These are phyloP conservation scores for Ladona fulva DNA, from an alignment of 1,140 invertebrate species.

Conservation along the genomic window DNA sequence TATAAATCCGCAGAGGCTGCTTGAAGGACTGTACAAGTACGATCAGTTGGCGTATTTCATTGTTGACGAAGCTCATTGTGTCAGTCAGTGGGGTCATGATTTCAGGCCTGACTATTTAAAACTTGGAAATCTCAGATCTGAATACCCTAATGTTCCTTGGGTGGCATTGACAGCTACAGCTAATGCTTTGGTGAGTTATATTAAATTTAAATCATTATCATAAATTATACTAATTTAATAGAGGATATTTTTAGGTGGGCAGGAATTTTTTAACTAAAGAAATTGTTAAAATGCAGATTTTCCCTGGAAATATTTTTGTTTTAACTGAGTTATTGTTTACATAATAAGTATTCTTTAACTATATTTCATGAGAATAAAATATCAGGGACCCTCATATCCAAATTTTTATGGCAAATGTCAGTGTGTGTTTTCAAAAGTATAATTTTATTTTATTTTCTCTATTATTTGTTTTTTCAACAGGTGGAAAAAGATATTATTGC, in stretches of 20 bases:
- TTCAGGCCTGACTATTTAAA: constrained; percentile 92
- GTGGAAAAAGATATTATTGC: constrained; percentile 50
- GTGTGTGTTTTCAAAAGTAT: too few species aligned
- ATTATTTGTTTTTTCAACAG: constrained; percentile 24
- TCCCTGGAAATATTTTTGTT: background rate
- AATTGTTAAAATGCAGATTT: constrained; percentile 13
- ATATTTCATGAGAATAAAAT: too few species aligned
- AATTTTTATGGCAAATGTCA: too few species aligned
- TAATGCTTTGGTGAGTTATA: constrained; percentile 36
- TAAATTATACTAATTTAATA: background rate
- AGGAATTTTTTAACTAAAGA: background rate
- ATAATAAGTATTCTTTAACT: too few species aligned
- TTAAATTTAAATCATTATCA: background rate
- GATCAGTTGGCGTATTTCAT: constrained; percentile 50
- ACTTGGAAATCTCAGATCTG: constrained; percentile 60
- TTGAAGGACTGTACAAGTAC: constrained; percentile 38
- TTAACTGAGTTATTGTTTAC: too few species aligned
- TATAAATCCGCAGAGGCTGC: constrained; percentile 28
- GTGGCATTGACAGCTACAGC: constrained; percentile 93
- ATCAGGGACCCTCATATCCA: too few species aligned
- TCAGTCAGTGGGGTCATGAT: constrained; percentile 97
- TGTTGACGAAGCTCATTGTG: constrained; percentile 96
- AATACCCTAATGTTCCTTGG: constrained; percentile 63
- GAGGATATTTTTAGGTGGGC: background rate
- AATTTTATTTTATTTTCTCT: background rate